A percentile compares a stretch with the other conserved stretches of the same genome.
phyloP scores from a whole-genome alignment of 2,113 vertebrate species.

The Gavialis gangeticus region DNA sequence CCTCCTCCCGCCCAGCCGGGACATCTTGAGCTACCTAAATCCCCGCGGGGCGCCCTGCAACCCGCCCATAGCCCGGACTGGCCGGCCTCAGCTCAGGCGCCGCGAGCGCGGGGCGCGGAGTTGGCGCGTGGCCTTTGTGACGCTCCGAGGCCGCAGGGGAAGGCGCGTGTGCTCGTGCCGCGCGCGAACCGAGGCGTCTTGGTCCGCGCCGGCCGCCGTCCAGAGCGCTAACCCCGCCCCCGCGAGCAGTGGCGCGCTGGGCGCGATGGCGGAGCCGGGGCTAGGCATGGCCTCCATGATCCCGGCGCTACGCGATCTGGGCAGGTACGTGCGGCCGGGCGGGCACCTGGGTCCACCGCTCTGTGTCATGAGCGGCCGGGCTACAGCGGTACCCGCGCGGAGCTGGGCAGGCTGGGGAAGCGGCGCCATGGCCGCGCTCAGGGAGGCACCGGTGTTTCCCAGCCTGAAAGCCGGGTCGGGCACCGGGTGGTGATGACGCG shows the following conservation, averaged over 20 bases:
- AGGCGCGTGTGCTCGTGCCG: background rate
- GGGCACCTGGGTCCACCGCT: background rate
- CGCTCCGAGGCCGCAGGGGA: fast-evolving
- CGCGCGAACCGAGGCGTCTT: background rate
- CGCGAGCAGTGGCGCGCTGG: background rate
- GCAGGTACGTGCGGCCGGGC: constrained; percentile 78
- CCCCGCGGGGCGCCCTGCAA: background rate
- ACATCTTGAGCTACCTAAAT: background rate
- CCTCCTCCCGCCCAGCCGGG: background rate
- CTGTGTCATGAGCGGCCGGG: no score
- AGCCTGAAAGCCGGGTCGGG: no score
- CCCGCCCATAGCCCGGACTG: fast-evolving
- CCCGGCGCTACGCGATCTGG: constrained; percentile 92
- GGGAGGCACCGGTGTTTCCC: fast-evolving
- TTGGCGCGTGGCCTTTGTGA: background rate
- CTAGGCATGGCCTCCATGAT: constrained; percentile 94
- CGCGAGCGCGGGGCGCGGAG: no score
- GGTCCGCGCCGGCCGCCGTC: constrained; percentile 45
- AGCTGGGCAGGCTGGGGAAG: fast-evolving
- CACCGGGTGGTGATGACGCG: no score
- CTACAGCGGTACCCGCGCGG: background rate
- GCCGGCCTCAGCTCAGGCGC: no score
- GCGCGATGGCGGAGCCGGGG: constrained; percentile 29
- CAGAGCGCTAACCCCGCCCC: background rate
- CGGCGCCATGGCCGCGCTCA: background rate